phyloP scores from a whole-genome alignment of 30 jellyfish, hydroid and myxozoan species.

The Catostylus mosaicus region DNA sequence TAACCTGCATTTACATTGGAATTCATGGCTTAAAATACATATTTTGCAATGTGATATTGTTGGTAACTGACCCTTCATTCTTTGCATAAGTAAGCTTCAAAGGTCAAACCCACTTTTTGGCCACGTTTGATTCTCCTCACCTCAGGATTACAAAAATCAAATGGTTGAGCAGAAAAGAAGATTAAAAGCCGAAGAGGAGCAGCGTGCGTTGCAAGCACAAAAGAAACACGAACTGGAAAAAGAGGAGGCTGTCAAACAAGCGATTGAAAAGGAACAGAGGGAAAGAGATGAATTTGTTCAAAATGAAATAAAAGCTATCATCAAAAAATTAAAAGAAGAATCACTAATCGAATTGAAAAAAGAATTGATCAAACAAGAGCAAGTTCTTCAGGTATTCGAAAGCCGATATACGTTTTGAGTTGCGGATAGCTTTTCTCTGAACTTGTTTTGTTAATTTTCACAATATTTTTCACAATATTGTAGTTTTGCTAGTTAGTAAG shows the following conservation, averaged over 20 bases:
- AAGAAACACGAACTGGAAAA: slow-evolving; percentile 30
- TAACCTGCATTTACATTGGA: no score
- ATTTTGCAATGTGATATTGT: no score
- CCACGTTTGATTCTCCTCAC: not conserved
- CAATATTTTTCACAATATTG: no score
- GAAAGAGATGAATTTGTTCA: slow-evolving; percentile 35
- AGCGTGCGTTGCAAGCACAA: slow-evolving; percentile 47
- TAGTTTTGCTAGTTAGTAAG: no score
- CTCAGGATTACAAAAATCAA: slow-evolving; percentile 27
- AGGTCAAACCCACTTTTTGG: no score
- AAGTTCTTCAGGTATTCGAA: slow-evolving; percentile 4
- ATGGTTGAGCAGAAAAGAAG: slow-evolving; percentile 19
- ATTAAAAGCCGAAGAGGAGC: slow-evolving; percentile 27
- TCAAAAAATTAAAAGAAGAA: slow-evolving; percentile 25
- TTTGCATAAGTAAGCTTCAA: no score
- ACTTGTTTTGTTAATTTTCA: no score
- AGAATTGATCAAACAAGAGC: slow-evolving; percentile 18
- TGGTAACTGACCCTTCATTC: no score
- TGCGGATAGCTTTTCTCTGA: no score
- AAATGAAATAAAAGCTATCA: slow-evolving; percentile 6
- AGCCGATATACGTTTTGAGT: no score
- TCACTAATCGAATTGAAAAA: slow-evolving; percentile 42
- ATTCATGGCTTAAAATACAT: no score
- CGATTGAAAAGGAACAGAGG: slow-evolving; percentile 26
- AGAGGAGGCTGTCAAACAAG: slow-evolving; percentile 35